A percentile compares a stretch with the other conserved stretches of the same genome.
Evolutionary conservation across 2,888 invertebrate genomes (phyloP).

Genomic region (Drymonia ruficornis): DNA sequence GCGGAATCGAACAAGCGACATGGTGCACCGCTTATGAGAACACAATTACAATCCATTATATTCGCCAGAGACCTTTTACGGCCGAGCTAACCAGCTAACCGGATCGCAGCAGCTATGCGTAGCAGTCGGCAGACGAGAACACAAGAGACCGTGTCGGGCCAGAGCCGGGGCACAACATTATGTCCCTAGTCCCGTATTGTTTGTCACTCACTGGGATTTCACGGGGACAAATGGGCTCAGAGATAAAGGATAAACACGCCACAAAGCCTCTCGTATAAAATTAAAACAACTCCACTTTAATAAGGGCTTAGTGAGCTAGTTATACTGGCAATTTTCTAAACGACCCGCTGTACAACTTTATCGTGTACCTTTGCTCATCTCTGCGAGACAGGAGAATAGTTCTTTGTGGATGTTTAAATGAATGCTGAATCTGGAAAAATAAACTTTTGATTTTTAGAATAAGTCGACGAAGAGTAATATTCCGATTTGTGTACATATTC

Average conservation of each 20-base stretch:
- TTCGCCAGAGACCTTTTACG: constrained; percentile 72
- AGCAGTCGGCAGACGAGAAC: constrained; percentile 57
- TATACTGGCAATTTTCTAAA: constrained; percentile 41
- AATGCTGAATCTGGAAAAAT: constrained; percentile 25
- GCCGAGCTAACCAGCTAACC: constrained; percentile 61
- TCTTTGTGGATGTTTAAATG: constrained; percentile 35
- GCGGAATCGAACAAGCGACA: constrained; percentile 60
- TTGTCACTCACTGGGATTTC: constrained; percentile 77
- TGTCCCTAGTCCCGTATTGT: constrained; percentile 73
- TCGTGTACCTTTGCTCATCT: constrained; percentile 29
- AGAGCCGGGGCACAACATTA: constrained; percentile 67
- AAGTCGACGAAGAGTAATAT: constrained; percentile 29
- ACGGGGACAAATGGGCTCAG: constrained; percentile 76
- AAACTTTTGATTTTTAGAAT: constrained; percentile 29
- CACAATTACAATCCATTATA: constrained; percentile 81
- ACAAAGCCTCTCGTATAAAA: constrained; percentile 64
- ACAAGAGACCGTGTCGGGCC: constrained; percentile 61
- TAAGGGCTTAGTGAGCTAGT: constrained; percentile 48
- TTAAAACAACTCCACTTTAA: constrained; percentile 58
- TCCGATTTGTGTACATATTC: constrained; percentile 32
- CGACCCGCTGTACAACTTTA: constrained; percentile 32
- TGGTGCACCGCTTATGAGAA: constrained; percentile 73
- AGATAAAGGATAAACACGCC: constrained; percentile 66
- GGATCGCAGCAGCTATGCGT: constrained; percentile 46
- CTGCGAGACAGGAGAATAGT: constrained; percentile 40